These are phyloP conservation scores for Mugil cephalus DNA, from an alignment of 2,113 vertebrate genomes.

Conservation along the genomic window DNA sequence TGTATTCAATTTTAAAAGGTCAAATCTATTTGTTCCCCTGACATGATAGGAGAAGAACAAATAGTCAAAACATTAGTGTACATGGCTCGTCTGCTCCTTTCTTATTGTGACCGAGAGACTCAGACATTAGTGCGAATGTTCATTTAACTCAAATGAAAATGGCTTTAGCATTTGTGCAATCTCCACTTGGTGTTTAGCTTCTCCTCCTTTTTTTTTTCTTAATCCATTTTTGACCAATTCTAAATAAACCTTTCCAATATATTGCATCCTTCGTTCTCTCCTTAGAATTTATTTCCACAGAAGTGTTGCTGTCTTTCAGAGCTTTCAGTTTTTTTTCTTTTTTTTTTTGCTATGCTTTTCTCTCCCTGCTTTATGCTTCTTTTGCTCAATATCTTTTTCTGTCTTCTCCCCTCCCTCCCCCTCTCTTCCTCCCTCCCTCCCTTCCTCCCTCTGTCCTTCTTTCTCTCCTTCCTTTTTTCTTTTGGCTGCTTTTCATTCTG, in stretches of 20 bases:
- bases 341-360: constrained; percentile 51
- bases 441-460: constrained; percentile 38
- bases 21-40: constrained; percentile 31
- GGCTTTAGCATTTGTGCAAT: constrained; percentile 41
- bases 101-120: constrained; percentile 19
- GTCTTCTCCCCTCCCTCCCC: constrained; percentile 74
- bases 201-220: constrained; percentile 25
- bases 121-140: constrained; percentile 22
- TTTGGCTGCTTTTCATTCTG: constrained; percentile 83
- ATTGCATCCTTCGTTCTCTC: constrained; percentile 51
- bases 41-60: constrained; percentile 6
- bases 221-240: constrained; percentile 37
- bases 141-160: constrained; percentile 30
- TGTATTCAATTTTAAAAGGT: constrained; percentile 49
- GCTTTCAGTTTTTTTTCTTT: constrained; percentile 53
- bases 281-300: constrained; percentile 72
- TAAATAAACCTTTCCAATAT: constrained; percentile 47
- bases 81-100: constrained; percentile 16
- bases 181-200: constrained; percentile 31
- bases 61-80: constrained; percentile 24
- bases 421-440: constrained; percentile 72
- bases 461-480: constrained; percentile 71
- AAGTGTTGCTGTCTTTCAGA: constrained; percentile 75
- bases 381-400: constrained; percentile 76
- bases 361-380: constrained; percentile 70